Evolutionary conservation across 2,888 invertebrate species (phyloP), one percentile per base, ranked within the genome.

Genomic region (Lymantria dispar): DNA sequence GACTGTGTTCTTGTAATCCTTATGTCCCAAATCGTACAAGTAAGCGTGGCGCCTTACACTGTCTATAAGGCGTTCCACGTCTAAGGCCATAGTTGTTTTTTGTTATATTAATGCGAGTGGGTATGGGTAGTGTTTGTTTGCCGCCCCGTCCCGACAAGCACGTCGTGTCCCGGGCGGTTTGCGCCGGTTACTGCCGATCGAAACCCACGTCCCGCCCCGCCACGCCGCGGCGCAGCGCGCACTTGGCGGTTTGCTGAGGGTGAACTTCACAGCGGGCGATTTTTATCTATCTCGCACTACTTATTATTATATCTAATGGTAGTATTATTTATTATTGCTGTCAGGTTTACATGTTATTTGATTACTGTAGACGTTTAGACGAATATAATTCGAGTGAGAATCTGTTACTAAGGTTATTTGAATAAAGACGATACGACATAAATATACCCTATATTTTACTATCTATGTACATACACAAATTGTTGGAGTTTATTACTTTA

Each of bases 1-100:
- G 13, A 51, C 47, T 9, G 60, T 48, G 40, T 70, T 67, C 46
- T 70, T 70, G 42, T 68, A 70, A 10, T 67, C 59, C 14, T 45
- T 58, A 46, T 70, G 64, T 12, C 51, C 52, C 13, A 58, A 31
- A 33, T 70, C 64, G 52, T 68, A 70, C 1, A 70, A 15, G 38
- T 47, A 64, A 8, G 46, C 59, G 36, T 70, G 53, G 43, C 46
- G 33, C 47, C 45, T 58, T 3, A 70, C 68, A 38, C 50, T 58
- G 37, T 64, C 54, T n/a, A 70, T 68, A 22, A 70, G 52, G 22
- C 42, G 54, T 52, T 54, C 61, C 3, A 65, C 64, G 44, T 67
- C 64, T 52, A 65, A 61, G 37, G 52, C 52, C 52, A 53, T 53
- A 8, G 29, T 38, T 31, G 33, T 12, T 12, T 30, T 22, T 36